A percentile compares a stretch with the other conserved stretches of the same genome.
phyloP scores from a whole-genome alignment of 35 echinoderm and acorn worm genomes.

The Chiridota heheva region DNA sequence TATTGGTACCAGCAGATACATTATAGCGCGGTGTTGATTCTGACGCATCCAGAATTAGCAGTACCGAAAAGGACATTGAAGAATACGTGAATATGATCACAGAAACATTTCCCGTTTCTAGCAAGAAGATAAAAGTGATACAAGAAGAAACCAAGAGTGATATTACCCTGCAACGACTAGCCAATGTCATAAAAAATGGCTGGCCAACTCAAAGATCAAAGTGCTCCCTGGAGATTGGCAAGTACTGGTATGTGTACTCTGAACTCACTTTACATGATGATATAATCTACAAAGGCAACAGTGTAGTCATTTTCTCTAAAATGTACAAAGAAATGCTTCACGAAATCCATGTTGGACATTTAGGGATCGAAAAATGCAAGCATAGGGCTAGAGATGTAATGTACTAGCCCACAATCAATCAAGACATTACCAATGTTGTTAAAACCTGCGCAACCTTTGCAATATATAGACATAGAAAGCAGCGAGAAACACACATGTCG shows the following conservation, averaged over 20 bases:
- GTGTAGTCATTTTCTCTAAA: slow-evolving; percentile 14
- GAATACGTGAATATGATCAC: slow-evolving; percentile 22
- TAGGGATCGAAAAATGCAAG: slow-evolving; percentile 53
- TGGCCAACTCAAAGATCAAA: slow-evolving; percentile 5
- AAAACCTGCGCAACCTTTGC: background rate
- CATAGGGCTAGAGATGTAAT: slow-evolving; percentile 41
- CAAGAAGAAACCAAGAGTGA: slow-evolving; percentile 23
- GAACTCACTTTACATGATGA: slow-evolving; percentile 25
- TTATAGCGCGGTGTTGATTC: background rate
- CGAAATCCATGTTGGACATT: slow-evolving; percentile 59
- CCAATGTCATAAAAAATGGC: background rate
- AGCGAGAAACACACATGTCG: background rate
- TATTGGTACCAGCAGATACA: slow-evolving; percentile 18
- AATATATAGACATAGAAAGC: background rate
- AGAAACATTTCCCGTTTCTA: slow-evolving; percentile 18
- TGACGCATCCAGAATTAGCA: background rate
- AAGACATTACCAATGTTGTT: too few species aligned
- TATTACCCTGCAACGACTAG: slow-evolving; percentile 8
- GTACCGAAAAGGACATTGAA: slow-evolving; percentile 33
- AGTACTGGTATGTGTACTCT: slow-evolving; percentile 5
- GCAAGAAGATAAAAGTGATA: slow-evolving; percentile 4
- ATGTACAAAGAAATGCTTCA: slow-evolving; percentile 46
- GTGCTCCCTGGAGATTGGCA: background rate
- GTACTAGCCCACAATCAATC: slow-evolving; percentile 30
- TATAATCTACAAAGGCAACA: slow-evolving; percentile 28